A percentile compares a stretch with the other conserved stretches of the same genome.
These are phyloP conservation scores for Chrysina gloriosa DNA, from an alignment of 2,888 invertebrate genomes.

Conservation along the genomic window DNA sequence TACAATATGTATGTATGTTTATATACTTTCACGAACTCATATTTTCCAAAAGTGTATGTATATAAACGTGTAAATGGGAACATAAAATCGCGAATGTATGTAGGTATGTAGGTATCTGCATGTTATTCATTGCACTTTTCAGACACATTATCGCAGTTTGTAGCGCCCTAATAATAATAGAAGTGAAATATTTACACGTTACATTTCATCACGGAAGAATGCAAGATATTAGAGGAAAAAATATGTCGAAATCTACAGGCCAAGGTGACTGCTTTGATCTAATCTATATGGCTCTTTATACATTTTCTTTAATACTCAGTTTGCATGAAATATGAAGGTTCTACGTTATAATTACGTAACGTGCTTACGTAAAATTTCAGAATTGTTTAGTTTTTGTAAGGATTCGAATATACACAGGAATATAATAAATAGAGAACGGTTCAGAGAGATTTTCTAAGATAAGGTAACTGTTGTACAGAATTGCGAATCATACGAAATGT, in stretches of 20 bases:
- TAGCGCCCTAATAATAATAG: slow-evolving; percentile 8
- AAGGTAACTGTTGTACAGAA: too few species aligned
- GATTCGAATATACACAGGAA: neutral
- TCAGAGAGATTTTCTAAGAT: too few species aligned
- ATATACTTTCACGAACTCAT: neutral
- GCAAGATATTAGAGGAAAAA: slow-evolving; percentile 6
- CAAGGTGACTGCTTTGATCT: slow-evolving; percentile 19
- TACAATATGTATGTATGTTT: slow-evolving; percentile 47
- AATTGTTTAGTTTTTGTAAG: neutral
- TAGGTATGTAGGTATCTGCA: neutral
- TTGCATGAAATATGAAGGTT: slow-evolving; percentile 1
- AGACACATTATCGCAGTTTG: neutral
- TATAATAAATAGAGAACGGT: too few species aligned
- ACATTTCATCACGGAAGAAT: slow-evolving; percentile 16
- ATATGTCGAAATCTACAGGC: slow-evolving; percentile 7
- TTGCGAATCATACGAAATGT: too few species aligned
- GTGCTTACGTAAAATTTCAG: neutral
- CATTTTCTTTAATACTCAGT: neutral
- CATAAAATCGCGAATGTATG: neutral
- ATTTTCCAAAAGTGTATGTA: neutral
- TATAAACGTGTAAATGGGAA: slow-evolving; percentile 1
- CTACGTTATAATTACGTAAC: neutral
- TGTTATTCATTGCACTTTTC: slow-evolving; percentile 5
- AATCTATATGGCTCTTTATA: slow-evolving; percentile 14
- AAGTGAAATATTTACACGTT: slow-evolving; percentile 9